phyloP scores from a whole-genome alignment of 1,140 invertebrate genomes.

The Ceratina japonica region DNA sequence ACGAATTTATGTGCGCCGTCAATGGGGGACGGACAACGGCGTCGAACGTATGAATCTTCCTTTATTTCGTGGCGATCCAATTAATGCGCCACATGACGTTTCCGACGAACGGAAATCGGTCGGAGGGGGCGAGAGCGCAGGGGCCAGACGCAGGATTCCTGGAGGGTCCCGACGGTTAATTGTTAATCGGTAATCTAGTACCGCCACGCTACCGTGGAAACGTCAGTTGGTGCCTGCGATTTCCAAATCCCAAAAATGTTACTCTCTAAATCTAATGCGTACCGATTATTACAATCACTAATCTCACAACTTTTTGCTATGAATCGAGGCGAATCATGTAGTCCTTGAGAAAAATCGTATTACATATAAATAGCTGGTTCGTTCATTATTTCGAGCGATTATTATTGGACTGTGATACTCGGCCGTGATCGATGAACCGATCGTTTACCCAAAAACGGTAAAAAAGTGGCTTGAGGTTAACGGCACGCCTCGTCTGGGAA shows the following conservation, averaged over 20 bases:
- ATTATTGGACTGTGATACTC: too few species aligned
- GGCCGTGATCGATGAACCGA: too few species aligned
- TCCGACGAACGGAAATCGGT: slow-evolving; percentile 72
- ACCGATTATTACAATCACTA: too few species aligned
- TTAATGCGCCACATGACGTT: slow-evolving; percentile 75
- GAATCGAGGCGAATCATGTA: too few species aligned
- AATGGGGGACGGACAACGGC: not conserved
- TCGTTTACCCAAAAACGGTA: too few species aligned
- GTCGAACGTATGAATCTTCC: slow-evolving; percentile 63
- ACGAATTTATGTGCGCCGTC: too few species aligned
- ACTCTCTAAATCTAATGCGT: not conserved
- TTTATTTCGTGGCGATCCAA: slow-evolving; percentile 69
- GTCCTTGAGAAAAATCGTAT: too few species aligned
- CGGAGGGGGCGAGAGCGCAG: slow-evolving; percentile 34
- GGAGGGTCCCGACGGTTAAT: slow-evolving; percentile 58
- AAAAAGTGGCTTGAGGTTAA: too few species aligned
- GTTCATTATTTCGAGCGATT: too few species aligned
- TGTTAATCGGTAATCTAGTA: slow-evolving; percentile 56
- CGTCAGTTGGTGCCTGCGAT: slow-evolving; percentile 55
- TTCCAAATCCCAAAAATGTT: slow-evolving; percentile 25
- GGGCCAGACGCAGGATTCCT: slow-evolving; percentile 36
- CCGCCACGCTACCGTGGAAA: slow-evolving; percentile 15
- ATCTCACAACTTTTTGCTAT: too few species aligned
- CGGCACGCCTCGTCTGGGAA: not conserved
- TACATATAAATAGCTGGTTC: too few species aligned